Evolutionary conservation across 1,140 invertebrate genomes (phyloP).

Genomic region (Onthophagus taurus): DNA sequence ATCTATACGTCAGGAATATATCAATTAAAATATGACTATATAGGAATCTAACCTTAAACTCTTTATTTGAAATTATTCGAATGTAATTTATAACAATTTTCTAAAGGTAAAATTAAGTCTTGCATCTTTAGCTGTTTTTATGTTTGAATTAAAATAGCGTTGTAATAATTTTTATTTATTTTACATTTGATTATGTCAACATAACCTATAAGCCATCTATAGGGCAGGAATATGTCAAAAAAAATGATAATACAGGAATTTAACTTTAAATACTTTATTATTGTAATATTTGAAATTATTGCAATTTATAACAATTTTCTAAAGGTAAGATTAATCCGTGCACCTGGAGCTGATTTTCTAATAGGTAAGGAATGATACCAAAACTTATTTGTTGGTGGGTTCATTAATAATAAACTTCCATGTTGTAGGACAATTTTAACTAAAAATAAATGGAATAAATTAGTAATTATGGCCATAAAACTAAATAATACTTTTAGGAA

Average conservation of each 20-base stretch:
- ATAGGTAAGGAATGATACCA: constrained; percentile 64
- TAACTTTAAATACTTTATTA: too few relatives aligned
- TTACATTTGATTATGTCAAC: too few relatives aligned
- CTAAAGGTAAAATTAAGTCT: constrained; percentile 65
- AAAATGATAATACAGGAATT: too few relatives aligned
- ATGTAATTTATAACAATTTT: constrained; percentile 32
- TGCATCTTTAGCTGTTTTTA: constrained; percentile 43
- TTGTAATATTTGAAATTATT: neutral
- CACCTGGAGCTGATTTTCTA: constrained; percentile 43
- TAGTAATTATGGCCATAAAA: neutral
- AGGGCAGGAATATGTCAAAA: too few relatives aligned
- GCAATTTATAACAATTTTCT: constrained; percentile 37
- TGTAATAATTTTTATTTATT: too few relatives aligned
- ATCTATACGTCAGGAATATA: too few relatives aligned
- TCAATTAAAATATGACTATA: too few relatives aligned
- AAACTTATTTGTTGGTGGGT: constrained; percentile 57
- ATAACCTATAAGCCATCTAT: too few relatives aligned
- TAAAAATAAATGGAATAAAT: constrained; percentile 29
- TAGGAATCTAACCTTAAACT: too few relatives aligned
- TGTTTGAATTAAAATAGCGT: too few relatives aligned
- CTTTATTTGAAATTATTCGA: neutral
- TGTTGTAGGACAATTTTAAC: constrained; percentile 52
- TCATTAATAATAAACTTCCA: constrained; percentile 61
- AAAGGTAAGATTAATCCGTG: constrained; percentile 63
- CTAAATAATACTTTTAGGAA: constrained; percentile 11